A percentile compares a stretch with the other conserved stretches of the same genome.
These are phyloP conservation scores for Drosophila atripex DNA, from an alignment of 2,888 invertebrate genomes.

Conservation along the genomic window DNA sequence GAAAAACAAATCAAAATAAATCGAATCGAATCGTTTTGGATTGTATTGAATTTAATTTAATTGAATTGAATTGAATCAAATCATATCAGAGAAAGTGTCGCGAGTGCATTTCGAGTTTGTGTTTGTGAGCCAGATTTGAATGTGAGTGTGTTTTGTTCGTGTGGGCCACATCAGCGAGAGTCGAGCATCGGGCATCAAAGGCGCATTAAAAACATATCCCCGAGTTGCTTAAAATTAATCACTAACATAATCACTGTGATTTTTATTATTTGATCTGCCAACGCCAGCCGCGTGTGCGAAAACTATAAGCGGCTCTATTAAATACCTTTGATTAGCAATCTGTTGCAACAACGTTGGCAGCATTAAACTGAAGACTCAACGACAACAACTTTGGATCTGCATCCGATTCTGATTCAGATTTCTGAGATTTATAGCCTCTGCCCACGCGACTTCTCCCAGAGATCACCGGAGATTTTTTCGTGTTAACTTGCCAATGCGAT, in stretches of 20 bases:
- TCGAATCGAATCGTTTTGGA: slow-evolving; percentile 14
- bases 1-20: slow-evolving; percentile 30
- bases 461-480: slow-evolving; percentile 29
- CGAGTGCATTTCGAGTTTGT: slow-evolving; percentile 34
- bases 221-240: slow-evolving; percentile 80
- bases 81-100: slow-evolving; percentile 27
- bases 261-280: slow-evolving; percentile 69
- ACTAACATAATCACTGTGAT: slow-evolving; percentile 79
- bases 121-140: slow-evolving; percentile 23
- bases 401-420: slow-evolving; percentile 39
- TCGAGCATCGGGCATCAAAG: slow-evolving; percentile 59
- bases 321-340: slow-evolving; percentile 62
- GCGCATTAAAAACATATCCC: slow-evolving; percentile 78
- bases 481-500: slow-evolving; percentile 43
- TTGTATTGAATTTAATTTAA: too few relatives aligned
- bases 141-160: slow-evolving; percentile 31
- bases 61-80: slow-evolving; percentile 15
- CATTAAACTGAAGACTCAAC: slow-evolving; percentile 5
- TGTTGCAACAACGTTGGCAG: slow-evolving; percentile 42
- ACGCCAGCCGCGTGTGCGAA: slow-evolving; percentile 61
- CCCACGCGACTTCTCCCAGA: slow-evolving; percentile 65
- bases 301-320: slow-evolving; percentile 63
- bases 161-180: slow-evolving; percentile 44
- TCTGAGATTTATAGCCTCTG: slow-evolving; percentile 59
- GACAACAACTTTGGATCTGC: slow-evolving; percentile 38